phyloP scores from a whole-genome alignment of 2,797 vertebrate species.

The Pseudochirops cupreus region DNA sequence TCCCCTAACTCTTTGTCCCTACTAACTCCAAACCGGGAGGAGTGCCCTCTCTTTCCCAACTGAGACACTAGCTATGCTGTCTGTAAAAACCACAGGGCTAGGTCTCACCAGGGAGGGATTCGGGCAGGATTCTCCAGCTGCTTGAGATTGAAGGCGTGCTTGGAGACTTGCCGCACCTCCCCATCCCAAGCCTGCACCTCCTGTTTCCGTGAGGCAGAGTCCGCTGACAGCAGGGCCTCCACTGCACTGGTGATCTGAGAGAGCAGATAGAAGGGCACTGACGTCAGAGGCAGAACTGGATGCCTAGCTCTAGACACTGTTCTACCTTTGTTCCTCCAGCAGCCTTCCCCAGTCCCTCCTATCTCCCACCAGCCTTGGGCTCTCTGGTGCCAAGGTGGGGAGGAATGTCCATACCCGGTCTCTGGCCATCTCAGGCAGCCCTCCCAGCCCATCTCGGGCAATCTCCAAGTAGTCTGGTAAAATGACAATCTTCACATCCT shows the following conservation, averaged over 20 bases:
- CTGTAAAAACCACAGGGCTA: neutral
- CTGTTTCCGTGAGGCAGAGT: slow-evolving; percentile 95
- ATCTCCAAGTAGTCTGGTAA: slow-evolving; percentile 97
- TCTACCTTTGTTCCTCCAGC: neutral
- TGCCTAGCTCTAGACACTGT: too few relatives aligned
- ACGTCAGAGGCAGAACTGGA: slow-evolving; percentile 12
- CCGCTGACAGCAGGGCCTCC: slow-evolving; percentile 94
- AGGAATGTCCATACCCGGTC: slow-evolving; percentile 90
- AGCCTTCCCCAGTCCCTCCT: slow-evolving; percentile 7
- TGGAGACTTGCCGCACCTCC: slow-evolving; percentile 96
- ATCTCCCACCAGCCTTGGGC: neutral
- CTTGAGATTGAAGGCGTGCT: slow-evolving; percentile 93
- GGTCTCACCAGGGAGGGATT: slow-evolving; percentile 95
- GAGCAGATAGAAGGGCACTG: slow-evolving; percentile 15
- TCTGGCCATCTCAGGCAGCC: slow-evolving; percentile 94
- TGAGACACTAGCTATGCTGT: neutral
- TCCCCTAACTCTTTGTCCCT: neutral
- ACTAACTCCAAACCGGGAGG: neutral
- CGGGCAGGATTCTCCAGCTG: slow-evolving; percentile 96
- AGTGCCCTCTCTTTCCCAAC: neutral
- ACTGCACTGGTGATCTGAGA: slow-evolving; percentile 94
- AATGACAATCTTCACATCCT: slow-evolving; percentile 96
- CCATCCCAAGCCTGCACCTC: slow-evolving; percentile 99
- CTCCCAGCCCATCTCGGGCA: slow-evolving; percentile 91
- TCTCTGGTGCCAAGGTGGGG: neutral